A percentile compares a stretch with the other conserved stretches of the same genome.
phyloP scores from a whole-genome alignment of 2,113 vertebrate genomes.

The zebrafish (Danio rerio) region GRCz12tu NC_133197.1:34162501-34163000 shows the following conservation, averaged over 20 bases:
- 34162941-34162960: not conserved
- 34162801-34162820: not conserved
- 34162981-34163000: not conserved
- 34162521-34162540: slow-evolving; percentile 87
- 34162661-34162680: not conserved
- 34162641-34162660: not conserved
- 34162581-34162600: slow-evolving; percentile 84
- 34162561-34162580: slow-evolving; percentile 92
- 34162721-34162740: slow-evolving; percentile 20
- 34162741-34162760: slow-evolving; percentile 27
- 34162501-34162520: slow-evolving; percentile 81
- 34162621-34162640: slow-evolving; percentile 2
- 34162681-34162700: not conserved
- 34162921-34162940: slow-evolving; percentile 15
- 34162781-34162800: not conserved
- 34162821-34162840: not conserved
- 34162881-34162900: slow-evolving; percentile 4
- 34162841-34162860: not conserved
- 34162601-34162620: not conserved
- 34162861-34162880: not conserved
- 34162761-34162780: slow-evolving; percentile 22
- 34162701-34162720: slow-evolving; percentile 24
- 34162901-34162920: not conserved
- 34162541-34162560: slow-evolving; percentile 87
- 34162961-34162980: not conserved